Base-by-base conservation (phyloP, 2,797 vertebrate species). In the Gastrophryne carolinensis region DNA sequence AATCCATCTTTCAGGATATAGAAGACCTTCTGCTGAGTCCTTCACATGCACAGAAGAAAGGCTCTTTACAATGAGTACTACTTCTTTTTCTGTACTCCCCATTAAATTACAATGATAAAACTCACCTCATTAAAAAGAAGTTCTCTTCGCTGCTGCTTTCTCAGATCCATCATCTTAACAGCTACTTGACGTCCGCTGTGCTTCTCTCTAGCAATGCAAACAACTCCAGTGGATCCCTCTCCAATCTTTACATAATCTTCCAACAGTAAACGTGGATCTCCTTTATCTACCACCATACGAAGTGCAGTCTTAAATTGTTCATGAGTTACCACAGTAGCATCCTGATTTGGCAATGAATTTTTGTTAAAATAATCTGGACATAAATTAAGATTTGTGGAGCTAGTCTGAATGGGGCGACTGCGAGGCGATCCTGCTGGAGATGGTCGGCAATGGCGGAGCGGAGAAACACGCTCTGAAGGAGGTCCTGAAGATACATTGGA, bases 121-220 rank as follows among this genome's bases (percentile, higher is more conserved):
- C 65, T 0, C 87, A 97, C 97, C 95, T 99, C 97, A 12, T 99
- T 99, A 80, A 99, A 99, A 21, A 99, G 95, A 79, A 99, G 87
- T 83, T 99, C 98, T 82, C 98, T 86, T 71, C 98, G 93, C 84
- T 99, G 98, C 86, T 99, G 98, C 85, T 95, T 95, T 70, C 96
- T 89, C 80, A 99, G 88, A 84, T 99, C 96, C 98, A 99, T 99
- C 96, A 98, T 99, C 85, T 99, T 99, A 81, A 99, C 96, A 0
- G 98, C 98, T 83, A 99, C 96, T 82, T 97, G 94, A 30, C 96
- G 88, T 57, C 98, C 97, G 0, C 95, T 97, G 87, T 98, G 96
- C 89, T 95, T 98, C 87, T 99, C 98, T 0, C 92, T 90, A 29
- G 97, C 98, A 0, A 98, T 95, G 52, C 97, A 99, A 80, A 99